Evolutionary conservation across 2,113 vertebrate species (phyloP).

Genomic region (Amia ocellicauda): DNA sequence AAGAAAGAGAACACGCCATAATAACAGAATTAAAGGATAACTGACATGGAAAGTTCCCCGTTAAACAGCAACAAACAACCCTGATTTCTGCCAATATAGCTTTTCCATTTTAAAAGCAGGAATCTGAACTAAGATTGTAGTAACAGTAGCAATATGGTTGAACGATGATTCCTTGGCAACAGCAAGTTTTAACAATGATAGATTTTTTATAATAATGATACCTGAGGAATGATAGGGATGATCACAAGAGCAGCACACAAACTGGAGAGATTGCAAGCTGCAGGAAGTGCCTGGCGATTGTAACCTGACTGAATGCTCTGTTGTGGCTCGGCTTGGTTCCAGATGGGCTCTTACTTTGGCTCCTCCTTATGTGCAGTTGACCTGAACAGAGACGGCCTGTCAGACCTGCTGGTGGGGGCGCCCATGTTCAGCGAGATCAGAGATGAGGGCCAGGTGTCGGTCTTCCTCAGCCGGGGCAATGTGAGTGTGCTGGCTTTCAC

Average conservation of each 20-base stretch:
- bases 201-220: no score
- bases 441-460: conserved; percentile 93
- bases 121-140: no score
- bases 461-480: conserved; percentile 94
- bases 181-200: no score
- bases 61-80: no score
- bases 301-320: conserved; percentile 79
- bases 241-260: not conserved
- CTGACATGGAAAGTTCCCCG: no score
- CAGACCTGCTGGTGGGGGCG: conserved; percentile 95
- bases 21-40: no score
- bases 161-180: no score
- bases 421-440: conserved; percentile 93
- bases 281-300: conserved; percentile 15
- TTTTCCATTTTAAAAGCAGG: no score
- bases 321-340: conserved; percentile 85
- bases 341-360: conserved; percentile 99
- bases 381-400: conserved; percentile 91
- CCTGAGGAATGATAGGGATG: no score
- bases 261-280: not conserved
- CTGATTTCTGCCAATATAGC: no score
- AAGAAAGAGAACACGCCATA: no score
- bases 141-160: no score
- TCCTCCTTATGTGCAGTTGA: conserved; percentile 99
- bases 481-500: conserved; percentile 73